These are phyloP conservation scores for Pyrocephalus nanus DNA, from an alignment of 2,797 vertebrate genomes.

Conservation along the genomic window DNA sequence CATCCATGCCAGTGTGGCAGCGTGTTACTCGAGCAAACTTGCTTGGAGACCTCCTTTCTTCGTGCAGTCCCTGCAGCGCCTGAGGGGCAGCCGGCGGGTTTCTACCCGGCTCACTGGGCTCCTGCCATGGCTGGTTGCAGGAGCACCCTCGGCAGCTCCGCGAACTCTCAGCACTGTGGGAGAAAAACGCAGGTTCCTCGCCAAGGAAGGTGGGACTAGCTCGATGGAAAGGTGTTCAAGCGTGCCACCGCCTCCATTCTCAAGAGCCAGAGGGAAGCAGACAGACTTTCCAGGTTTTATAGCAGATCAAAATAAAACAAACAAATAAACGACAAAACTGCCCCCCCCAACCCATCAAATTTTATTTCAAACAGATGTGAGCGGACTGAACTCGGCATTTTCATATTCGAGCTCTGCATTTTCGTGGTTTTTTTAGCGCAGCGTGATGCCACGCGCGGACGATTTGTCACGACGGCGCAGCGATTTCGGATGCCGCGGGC, in stretches of 20 bases:
- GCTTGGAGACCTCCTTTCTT: neutral
- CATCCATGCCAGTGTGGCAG: neutral
- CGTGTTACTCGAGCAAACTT: neutral
- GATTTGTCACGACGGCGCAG: neutral
- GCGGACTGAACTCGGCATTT: slow-evolving; percentile 13
- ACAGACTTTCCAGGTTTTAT: neutral
- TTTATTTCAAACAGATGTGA: slow-evolving; percentile 73
- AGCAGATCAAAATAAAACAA: neutral
- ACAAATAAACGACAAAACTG: neutral
- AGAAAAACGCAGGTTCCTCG: neutral
- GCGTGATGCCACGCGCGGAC: slow-evolving; percentile 16
- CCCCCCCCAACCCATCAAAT: neutral
- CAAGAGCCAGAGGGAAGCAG: neutral
- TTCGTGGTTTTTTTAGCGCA: slow-evolving; percentile 29
- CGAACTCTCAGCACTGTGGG: neutral
- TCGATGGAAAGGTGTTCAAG: neutral
- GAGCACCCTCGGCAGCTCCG: neutral
- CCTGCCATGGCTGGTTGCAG: neutral
- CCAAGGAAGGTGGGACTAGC: neutral
- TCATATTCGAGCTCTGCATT: neutral
- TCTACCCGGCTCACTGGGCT: neutral
- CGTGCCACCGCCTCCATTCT: neutral
- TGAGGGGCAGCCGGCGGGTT: neutral
- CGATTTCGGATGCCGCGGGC: neutral
- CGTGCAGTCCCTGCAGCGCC: neutral